A percentile compares a stretch with the other conserved stretches of the same genome.
Evolutionary conservation across 2,888 invertebrate species (phyloP).

Genomic region (Gortyna flavago): DNA sequence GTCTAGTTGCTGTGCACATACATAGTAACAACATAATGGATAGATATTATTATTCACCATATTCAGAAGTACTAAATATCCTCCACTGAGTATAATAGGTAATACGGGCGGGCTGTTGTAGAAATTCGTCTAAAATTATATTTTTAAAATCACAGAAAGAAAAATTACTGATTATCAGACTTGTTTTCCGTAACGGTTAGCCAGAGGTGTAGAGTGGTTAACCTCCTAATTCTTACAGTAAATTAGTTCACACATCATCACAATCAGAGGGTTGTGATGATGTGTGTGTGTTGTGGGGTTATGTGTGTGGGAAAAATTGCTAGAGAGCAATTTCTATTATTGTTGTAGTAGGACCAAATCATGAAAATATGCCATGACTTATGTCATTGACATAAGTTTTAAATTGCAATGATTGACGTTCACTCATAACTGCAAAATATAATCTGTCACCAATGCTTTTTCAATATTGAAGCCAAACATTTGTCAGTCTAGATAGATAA

Average conservation of each 20-base stretch:
- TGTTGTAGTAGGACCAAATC: slow-evolving; percentile 30
- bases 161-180: no score
- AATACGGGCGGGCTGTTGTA: no score
- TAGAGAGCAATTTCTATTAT: slow-evolving; percentile 53
- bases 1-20: background rate
- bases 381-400: background rate
- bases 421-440: slow-evolving; percentile 34
- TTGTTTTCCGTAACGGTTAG: background rate
- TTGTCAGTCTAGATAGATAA: background rate
- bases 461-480: background rate
- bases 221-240: background rate
- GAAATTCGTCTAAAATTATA: background rate
- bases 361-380: background rate
- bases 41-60: background rate
- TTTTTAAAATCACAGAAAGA: background rate
- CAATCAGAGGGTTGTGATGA: no score
- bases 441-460: slow-evolving; percentile 40
- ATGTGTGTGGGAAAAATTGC: no score
- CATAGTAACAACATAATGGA: background rate
- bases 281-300: no score
- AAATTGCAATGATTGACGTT: background rate
- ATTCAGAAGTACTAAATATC: background rate
- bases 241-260: slow-evolving; percentile 40
- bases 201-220: background rate
- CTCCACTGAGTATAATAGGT: background rate